Conservation (phyloP, 2,113 vertebrate genomes). For the Gyps fulvus region DNA sequence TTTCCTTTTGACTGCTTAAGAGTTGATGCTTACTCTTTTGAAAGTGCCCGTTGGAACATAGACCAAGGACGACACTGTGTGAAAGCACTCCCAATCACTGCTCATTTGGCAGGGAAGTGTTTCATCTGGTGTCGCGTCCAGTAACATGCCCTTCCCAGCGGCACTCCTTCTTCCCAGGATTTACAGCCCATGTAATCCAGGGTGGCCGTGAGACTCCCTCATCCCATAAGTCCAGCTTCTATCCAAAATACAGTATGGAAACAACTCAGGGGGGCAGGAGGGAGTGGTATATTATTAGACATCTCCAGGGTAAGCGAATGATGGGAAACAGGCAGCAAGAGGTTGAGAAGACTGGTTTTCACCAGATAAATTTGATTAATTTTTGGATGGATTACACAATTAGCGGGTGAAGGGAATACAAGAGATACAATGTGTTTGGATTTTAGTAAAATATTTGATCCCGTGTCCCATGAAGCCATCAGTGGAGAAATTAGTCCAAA, state of each 20-base stretch:
- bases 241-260: not conserved
- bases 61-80: not conserved
- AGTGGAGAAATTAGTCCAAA: not conserved
- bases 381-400: not conserved
- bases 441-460: constrained; percentile 11
- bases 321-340: not conserved
- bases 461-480: not conserved
- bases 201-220: not conserved
- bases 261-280: rapidly evolving
- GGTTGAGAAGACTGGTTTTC: not conserved
- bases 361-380: constrained; percentile 8
- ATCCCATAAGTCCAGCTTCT: not conserved
- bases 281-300: not conserved
- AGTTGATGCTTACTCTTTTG: not conserved
- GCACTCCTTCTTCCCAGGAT: not conserved
- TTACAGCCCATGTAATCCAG: not conserved
- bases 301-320: not conserved
- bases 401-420: not conserved
- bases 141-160: not conserved
- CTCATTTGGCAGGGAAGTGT: not conserved
- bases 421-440: not conserved
- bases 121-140: not conserved
- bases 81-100: not conserved
- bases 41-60: not conserved
- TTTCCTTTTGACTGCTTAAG: not conserved